These are phyloP conservation scores for Cheilosia urbana DNA, from an alignment of 2,888 invertebrate genomes.

Conservation along the genomic window DNA sequence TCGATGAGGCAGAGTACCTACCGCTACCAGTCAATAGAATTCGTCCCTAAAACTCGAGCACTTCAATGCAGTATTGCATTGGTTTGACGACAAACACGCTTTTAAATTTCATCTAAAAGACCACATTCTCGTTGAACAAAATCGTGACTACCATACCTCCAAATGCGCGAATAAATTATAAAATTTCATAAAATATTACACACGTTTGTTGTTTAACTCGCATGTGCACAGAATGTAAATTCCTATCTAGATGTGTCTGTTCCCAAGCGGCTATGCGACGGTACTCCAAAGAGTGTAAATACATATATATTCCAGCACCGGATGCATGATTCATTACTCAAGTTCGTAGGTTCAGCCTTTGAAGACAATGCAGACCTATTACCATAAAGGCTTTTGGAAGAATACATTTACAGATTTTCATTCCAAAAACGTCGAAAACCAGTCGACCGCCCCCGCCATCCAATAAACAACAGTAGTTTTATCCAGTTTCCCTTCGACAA, in stretches of 20 bases:
- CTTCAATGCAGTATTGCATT: no score
- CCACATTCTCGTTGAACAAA: no score
- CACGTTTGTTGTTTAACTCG: neutral
- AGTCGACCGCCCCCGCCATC: conserved; percentile 9
- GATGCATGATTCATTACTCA: conserved; percentile 28
- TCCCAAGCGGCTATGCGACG: no score
- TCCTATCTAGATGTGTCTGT: no score
- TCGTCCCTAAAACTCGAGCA: no score
- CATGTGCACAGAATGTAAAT: neutral
- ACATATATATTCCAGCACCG: neutral
- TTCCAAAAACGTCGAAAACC: conserved; percentile 13
- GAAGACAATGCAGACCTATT: neutral
- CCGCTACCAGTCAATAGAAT: no score
- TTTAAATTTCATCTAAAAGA: no score
- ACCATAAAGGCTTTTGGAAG: conserved; percentile 15
- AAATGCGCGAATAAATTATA: neutral
- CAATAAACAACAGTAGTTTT: neutral
- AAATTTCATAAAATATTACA: neutral
- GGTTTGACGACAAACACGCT: no score
- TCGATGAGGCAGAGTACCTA: no score
- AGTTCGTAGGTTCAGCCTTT: conserved; percentile 17
- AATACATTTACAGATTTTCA: neutral
- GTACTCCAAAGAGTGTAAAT: neutral
- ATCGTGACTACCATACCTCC: neutral
- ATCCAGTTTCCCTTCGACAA: neutral